phyloP scores from a whole-genome alignment of 1,140 invertebrate genomes.

The Caenorhabditis inopinata region DNA sequence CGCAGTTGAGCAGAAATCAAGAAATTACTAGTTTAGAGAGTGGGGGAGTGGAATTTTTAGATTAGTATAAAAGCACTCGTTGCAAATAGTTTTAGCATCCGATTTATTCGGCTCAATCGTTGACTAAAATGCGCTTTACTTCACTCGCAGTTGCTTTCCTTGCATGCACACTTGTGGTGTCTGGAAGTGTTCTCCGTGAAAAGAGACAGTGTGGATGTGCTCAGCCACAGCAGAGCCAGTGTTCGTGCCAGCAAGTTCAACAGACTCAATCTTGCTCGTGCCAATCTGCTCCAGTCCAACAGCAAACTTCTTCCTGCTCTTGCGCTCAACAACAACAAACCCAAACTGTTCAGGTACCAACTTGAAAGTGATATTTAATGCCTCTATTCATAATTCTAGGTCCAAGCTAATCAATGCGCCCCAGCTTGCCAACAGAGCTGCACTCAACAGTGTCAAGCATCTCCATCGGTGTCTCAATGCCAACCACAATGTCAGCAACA shows the following conservation, averaged over 20 bases:
- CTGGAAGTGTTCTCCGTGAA: conserved; percentile 45
- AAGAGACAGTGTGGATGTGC: conserved; percentile 48
- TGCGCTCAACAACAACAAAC: too few relatives aligned
- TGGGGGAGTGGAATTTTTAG: neutral
- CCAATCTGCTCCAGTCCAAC: conserved; percentile 24
- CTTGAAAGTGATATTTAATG: too few relatives aligned
- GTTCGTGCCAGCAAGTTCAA: conserved; percentile 34
- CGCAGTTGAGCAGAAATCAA: neutral
- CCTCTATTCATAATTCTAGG: too few relatives aligned
- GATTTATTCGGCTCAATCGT: neutral
- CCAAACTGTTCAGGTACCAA: conserved; percentile 3
- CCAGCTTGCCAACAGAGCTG: too few relatives aligned
- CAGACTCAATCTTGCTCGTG: conserved; percentile 17
- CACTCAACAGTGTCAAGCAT: too few relatives aligned
- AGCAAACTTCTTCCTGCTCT: too few relatives aligned
- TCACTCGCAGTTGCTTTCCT: too few relatives aligned
- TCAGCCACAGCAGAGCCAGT: conserved; percentile 37
- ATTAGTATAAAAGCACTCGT: too few relatives aligned
- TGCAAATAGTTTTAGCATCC: neutral
- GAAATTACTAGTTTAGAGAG: neutral
- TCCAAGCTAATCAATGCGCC: too few relatives aligned
- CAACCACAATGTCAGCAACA: too few relatives aligned
- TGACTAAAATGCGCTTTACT: neutral
- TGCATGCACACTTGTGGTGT: too few relatives aligned
- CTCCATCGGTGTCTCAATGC: too few relatives aligned